Evolutionary conservation across 2,888 invertebrate genomes (phyloP).

Genomic region (Chymomyza amoena): DNA sequence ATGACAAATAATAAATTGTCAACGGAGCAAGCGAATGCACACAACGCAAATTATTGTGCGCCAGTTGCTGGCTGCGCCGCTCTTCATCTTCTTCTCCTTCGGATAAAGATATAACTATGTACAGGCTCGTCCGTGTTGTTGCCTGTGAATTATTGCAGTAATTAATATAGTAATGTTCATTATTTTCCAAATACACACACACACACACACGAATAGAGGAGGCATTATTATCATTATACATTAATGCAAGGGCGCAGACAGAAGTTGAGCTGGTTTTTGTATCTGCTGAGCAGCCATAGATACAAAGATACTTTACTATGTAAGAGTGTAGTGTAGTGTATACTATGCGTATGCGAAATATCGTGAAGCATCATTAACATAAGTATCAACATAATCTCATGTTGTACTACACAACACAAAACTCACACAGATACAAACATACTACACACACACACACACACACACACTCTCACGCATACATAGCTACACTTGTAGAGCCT

Average conservation of each 20-base stretch:
- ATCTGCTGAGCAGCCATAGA: constrained; percentile 21
- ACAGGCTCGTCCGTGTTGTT: constrained; percentile 20
- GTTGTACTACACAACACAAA: constrained; percentile 30
- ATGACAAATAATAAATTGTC: constrained; percentile 71
- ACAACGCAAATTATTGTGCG: constrained; percentile 53
- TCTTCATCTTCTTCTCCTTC: neutral
- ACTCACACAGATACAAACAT: neutral
- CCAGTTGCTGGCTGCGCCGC: neutral
- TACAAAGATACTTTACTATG: constrained; percentile 11
- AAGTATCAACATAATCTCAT: constrained; percentile 53
- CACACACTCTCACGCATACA: neutral
- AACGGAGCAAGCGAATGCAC: constrained; percentile 14
- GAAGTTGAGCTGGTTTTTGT: constrained; percentile 8
- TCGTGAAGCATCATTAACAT: constrained; percentile 49
- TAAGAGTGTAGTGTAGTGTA: neutral
- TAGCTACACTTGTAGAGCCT: neutral
- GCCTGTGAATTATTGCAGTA: constrained; percentile 64
- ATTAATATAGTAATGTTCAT: constrained; percentile 67
- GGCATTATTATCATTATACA: constrained; percentile 52
- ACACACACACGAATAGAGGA: constrained; percentile 12
- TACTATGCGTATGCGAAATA: constrained; percentile 15
- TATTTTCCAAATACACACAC: constrained; percentile 41
- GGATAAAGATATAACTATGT: neutral
- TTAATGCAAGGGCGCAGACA: constrained; percentile 14
- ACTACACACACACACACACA: neutral